Conservation (phyloP, 1,140 invertebrate species). For the Anagrus nilaparvatae region DNA sequence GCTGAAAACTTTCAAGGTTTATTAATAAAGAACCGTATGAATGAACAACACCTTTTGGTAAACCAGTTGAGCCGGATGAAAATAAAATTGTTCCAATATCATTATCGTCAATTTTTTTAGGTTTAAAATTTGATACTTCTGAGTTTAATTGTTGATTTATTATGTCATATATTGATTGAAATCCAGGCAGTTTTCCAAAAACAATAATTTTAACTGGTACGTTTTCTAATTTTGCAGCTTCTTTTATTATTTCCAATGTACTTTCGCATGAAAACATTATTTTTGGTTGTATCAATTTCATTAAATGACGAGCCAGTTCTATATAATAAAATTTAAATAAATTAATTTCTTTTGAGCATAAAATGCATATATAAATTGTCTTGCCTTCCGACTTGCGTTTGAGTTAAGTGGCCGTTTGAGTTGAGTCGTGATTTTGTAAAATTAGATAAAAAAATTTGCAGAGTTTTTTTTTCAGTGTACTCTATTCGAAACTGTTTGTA, state of each 20-base stretch:
- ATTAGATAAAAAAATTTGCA: too few relatives aligned
- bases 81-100: conserved; percentile 24
- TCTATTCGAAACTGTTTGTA: too few relatives aligned
- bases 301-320: conserved; percentile 17
- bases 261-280: conserved; percentile 24
- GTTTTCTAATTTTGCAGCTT: conserved; percentile 16
- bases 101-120: conserved; percentile 7
- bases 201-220: conserved; percentile 20
- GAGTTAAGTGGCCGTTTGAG: too few relatives aligned
- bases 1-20: not conserved
- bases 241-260: conserved; percentile 14
- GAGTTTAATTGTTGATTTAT: conserved; percentile 3
- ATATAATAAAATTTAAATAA: not conserved
- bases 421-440: too few relatives aligned
- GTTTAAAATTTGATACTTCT: conserved; percentile 9
- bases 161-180: conserved; percentile 14
- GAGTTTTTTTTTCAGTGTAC: too few relatives aligned
- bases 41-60: conserved; percentile 21
- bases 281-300: conserved; percentile 27
- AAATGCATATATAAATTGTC: too few relatives aligned
- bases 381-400: too few relatives aligned
- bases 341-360: too few relatives aligned
- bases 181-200: conserved; percentile 17
- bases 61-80: conserved; percentile 26
- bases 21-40: conserved; percentile 11